Percentiles rank a stretch among this genome's conserved stretches.
phyloP scores from a whole-genome alignment of 2,888 invertebrate genomes.

The Papilio gigon region DNA sequence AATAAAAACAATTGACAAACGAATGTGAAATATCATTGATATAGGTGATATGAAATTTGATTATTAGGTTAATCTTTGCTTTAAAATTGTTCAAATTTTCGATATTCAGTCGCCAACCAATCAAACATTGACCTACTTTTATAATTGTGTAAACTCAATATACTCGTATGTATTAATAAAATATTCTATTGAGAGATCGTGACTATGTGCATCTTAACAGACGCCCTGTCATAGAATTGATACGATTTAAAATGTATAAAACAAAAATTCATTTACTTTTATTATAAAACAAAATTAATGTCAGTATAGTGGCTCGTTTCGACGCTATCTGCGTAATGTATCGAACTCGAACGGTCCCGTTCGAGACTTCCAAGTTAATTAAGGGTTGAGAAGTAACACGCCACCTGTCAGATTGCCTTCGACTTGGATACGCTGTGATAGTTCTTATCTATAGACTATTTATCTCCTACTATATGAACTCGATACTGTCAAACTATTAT shows the following conservation, averaged over 20 bases:
- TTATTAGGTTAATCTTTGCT: no score
- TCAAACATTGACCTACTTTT: no score
- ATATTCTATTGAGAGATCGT: neutral
- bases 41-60: no score
- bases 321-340: constrained; percentile 32
- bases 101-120: no score
- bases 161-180: no score
- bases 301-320: constrained; percentile 1
- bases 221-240: constrained; percentile 2
- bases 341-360: constrained; percentile 29
- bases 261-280: constrained; percentile 11
- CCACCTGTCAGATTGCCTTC: constrained; percentile 38
- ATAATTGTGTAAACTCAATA: no score
- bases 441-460: constrained; percentile 29
- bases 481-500: constrained; percentile 3
- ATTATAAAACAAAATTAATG: neutral
- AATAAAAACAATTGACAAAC: no score
- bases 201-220: neutral
- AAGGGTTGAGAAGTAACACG: constrained; percentile 36
- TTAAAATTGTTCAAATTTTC: no score
- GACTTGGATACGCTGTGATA: constrained; percentile 28
- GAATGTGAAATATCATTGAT: no score
- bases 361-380: constrained; percentile 39
- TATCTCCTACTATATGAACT: constrained; percentile 16
- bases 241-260: neutral